Evolutionary conservation across 2,797 vertebrate species (phyloP), one percentile per base, ranked within the genome.

Genomic region (Neopelma chrysocephalum): DNA sequence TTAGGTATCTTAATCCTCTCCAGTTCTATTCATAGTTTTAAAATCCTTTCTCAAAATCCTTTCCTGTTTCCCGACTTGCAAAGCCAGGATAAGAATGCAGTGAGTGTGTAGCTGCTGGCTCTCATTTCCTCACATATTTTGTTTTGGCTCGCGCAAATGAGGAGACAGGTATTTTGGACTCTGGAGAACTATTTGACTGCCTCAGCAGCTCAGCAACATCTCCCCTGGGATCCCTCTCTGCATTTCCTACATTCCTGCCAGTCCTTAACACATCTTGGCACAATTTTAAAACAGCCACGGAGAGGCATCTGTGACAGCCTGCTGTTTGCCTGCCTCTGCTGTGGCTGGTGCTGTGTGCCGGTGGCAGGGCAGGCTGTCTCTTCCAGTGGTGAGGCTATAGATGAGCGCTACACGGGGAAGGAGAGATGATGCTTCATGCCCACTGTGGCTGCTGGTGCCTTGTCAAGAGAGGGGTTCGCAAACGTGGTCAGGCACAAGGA

Each of bases 271-370:
- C 19, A 76, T 32, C 34, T 51, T 82, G 76, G 43, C 58, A 43
- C 19, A 3, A 9, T 43, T 64, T 12, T 47, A 31, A 32, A 88
- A 15, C 2, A 6, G 27, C 23, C 1, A 0, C 1, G 1, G 71
- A 42, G 57, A 6, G 58, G 73, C 6, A 2, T 34, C 51, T 34
- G 43, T 1, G 4, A 6, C 53, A 51, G 22, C 51, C 43, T 32
- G 54, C 60, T 70, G 27, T n/a, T 32, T 10, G 40, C 27, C 32
- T 16, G 23, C 45, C 34, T 32, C 72, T 32, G 81, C 80, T 45
- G 50, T 2, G 62, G 21, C 76, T 56, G 68, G 71, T 90, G 71
- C 54, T 66, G 50, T 0, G 0, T 3, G 7, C 36, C 34, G 38
- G 38, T 53, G 77, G 16, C 40, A 17, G 48, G 79, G n/a, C 56